These are phyloP conservation scores for Falcunculus frontatus DNA, from an alignment of 2,113 vertebrate species.

Conservation along the genomic window DNA sequence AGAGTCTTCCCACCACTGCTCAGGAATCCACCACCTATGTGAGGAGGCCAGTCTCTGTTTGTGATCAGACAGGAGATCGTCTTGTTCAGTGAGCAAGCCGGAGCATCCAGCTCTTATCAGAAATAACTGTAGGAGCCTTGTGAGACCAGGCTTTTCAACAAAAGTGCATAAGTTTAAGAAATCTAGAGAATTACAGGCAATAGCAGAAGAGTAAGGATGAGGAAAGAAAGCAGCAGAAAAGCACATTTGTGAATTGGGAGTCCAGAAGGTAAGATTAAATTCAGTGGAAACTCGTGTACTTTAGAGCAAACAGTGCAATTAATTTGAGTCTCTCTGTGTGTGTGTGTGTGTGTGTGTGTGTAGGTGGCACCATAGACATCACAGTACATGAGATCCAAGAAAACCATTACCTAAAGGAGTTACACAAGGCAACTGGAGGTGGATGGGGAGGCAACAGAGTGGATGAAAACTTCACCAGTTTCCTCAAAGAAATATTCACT, in stretches of 20 bases:
- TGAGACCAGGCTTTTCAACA: neutral
- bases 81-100: neutral
- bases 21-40: neutral
- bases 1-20: neutral
- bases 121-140: neutral
- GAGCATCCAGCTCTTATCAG: neutral
- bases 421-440: conserved; percentile 48
- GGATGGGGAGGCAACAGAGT: conserved; percentile 51
- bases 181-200: neutral
- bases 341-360: neutral
- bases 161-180: neutral
- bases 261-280: neutral
- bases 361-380: conserved; percentile 44
- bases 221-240: neutral
- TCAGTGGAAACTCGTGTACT: neutral
- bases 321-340: neutral
- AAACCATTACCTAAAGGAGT: conserved; percentile 24
- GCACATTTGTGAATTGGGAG: neutral
- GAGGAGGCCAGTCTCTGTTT: neutral
- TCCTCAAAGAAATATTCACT: conserved; percentile 35
- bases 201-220: neutral
- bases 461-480: conserved; percentile 13
- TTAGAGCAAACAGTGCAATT: neutral
- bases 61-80: neutral
- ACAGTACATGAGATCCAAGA: conserved; percentile 54